Evolutionary conservation across 2,888 invertebrate genomes (phyloP).

Genomic region (Chromoteleia sp.): DNA sequence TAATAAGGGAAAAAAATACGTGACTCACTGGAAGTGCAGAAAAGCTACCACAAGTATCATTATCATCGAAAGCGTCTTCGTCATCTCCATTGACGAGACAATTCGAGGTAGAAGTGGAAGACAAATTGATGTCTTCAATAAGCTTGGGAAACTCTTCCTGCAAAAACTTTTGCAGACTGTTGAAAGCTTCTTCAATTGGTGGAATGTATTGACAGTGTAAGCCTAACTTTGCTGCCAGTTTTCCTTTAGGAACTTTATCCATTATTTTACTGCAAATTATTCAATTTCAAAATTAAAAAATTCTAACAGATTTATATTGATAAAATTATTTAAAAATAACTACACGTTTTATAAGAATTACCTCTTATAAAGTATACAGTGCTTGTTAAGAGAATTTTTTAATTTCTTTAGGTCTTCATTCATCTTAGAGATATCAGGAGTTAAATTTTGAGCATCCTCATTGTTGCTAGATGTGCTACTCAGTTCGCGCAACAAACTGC

Average conservation of each 20-base stretch:
- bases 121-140: constrained; percentile 80
- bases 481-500: constrained; percentile 78
- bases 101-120: constrained; percentile 73
- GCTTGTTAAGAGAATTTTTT: constrained; percentile 78
- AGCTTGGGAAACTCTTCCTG: constrained; percentile 83
- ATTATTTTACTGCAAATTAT: constrained; percentile 76
- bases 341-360: constrained; percentile 55
- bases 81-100: constrained; percentile 59
- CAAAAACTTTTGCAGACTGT: constrained; percentile 82
- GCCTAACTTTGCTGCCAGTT: constrained; percentile 78
- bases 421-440: constrained; percentile 79
- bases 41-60: constrained; percentile 79
- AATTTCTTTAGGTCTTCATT: constrained; percentile 78
- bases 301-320: not conserved
- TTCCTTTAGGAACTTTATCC: constrained; percentile 80
- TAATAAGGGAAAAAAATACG: not conserved
- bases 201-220: constrained; percentile 81
- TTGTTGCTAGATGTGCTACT: constrained; percentile 72
- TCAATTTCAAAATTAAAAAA: constrained; percentile 1
- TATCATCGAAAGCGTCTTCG: constrained; percentile 56
- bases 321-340: not conserved
- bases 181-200: constrained; percentile 82
- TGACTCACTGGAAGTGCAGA: constrained; percentile 81
- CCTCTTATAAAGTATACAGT: constrained; percentile 81
- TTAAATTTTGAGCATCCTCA: constrained; percentile 80